Evolutionary conservation across 2,888 invertebrate genomes (phyloP), one percentile per base, ranked within the genome.

Genomic region (Sphaerophoria rueppellii): DNA sequence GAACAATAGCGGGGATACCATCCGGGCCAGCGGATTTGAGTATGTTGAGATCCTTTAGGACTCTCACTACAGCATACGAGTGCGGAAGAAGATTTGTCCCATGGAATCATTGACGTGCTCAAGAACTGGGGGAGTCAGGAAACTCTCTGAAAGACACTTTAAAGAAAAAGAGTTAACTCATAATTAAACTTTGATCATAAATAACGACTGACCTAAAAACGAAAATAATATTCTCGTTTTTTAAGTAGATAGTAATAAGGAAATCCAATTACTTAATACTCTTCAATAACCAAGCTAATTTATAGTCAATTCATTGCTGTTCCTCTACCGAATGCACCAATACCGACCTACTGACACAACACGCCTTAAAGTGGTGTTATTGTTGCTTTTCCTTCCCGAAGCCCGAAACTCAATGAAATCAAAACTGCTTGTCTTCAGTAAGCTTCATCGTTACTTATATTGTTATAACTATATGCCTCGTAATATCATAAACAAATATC

Each of bases 371-470:
- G 32, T 11, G 4, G 6, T 7, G 2, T 50, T 32, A 6, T n/a
- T 34, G 4, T 34, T 52, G 16, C n/a, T n/a, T 40, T 40, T 6
- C 9, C 9, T 40, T 7, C 40, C 40, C 9, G 34, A 57, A 46
- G 7, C 69, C 6, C 12, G 4, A 71, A 58, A 12, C 67, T 43
- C 72, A 67, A 57, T 55, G 63, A 77, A 61, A 60, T 67, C 32
- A 11, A 72, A 67, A 58, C 52, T 73, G 67, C 71, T 46, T 58
- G 46, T 37, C 32, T 67, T 54, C 60, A 67, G 75, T 76, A 81
- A 58, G 50, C 57, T 54, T 73, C 35, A 0, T 37, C 37, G 54
- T 46, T 24, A 24, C 24, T 24, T 24, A 24, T 24, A 24, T 2
- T 24, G 24, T 69, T 50, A 69, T 74, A 70, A 57, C 55, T 54